A percentile compares a stretch with the other conserved stretches of the same genome.
Evolutionary conservation across 2,113 vertebrate genomes (phyloP).

Genomic region (Chamaetylas fuelleborni): DNA sequence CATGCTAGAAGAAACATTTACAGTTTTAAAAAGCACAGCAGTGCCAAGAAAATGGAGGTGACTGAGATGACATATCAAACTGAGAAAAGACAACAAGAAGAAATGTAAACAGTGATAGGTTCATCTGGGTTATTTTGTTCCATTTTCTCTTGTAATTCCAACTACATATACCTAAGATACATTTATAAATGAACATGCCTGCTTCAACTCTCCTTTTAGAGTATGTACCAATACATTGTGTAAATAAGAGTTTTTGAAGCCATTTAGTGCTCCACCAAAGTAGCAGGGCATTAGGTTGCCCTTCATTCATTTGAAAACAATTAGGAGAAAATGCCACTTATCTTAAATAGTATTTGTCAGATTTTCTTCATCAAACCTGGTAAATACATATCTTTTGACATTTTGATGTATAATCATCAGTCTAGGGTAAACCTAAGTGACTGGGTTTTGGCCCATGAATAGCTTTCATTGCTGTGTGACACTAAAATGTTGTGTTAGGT

Average conservation of each 20-base stretch:
- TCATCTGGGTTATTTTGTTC: not conserved
- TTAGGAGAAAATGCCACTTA: conserved; percentile 80
- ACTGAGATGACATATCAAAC: not conserved
- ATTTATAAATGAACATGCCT: not conserved
- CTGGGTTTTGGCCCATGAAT: conserved; percentile 78
- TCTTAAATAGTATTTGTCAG: conserved; percentile 81
- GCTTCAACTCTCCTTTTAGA: conserved; percentile 33
- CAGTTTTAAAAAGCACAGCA: not conserved
- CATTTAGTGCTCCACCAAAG: conserved; percentile 71
- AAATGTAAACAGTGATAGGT: not conserved
- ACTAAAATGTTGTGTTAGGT: conserved; percentile 67
- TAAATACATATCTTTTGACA: conserved; percentile 84
- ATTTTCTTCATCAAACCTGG: conserved; percentile 81
- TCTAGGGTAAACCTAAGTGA: conserved; percentile 76
- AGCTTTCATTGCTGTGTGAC: conserved; percentile 75
- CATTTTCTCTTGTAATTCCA: not conserved
- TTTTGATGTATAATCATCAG: conserved; percentile 80
- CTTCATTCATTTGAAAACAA: conserved; percentile 81
- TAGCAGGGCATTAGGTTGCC: conserved; percentile 75
- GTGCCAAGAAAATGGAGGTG: not conserved
- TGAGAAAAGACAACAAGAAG: not conserved
- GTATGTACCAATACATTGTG: not conserved
- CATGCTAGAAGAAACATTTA: not conserved
- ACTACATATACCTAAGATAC: not conserved
- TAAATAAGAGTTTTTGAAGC: conserved; percentile 72